These are phyloP conservation scores for Dryococelus australis DNA, from an alignment of 2,888 invertebrate genomes.

Conservation along the genomic window DNA sequence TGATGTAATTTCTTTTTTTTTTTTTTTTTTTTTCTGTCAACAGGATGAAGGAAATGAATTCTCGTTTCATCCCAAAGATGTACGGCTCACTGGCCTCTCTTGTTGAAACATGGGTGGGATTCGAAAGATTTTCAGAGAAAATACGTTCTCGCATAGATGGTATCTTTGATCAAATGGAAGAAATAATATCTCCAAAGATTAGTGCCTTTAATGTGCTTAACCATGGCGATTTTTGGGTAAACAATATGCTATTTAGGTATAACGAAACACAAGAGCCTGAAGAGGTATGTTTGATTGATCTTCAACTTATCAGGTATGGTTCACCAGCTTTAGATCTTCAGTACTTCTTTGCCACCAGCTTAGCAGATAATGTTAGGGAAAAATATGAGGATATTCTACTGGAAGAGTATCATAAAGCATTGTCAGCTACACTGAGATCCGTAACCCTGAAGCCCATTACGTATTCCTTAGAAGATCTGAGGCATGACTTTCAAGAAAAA, in stretches of 20 bases:
- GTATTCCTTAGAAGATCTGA: slow-evolving; percentile 46
- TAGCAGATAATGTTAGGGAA: slow-evolving; percentile 30
- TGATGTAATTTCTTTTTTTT: no score
- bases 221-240: slow-evolving; percentile 46
- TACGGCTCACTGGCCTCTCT: background rate
- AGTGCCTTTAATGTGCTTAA: slow-evolving; percentile 33
- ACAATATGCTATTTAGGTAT: slow-evolving; percentile 43
- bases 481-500: slow-evolving; percentile 48
- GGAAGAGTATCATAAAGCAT: slow-evolving; percentile 37
- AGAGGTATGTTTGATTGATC: slow-evolving; percentile 44
- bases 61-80: background rate
- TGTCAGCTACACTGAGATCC: slow-evolving; percentile 27
- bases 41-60: slow-evolving; percentile 8
- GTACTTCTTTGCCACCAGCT: slow-evolving; percentile 42
- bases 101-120: slow-evolving; percentile 11
- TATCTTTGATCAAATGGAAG: background rate
- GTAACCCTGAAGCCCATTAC: background rate
- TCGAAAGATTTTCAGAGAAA: slow-evolving; percentile 17
- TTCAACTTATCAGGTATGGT: slow-evolving; percentile 39
- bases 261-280: slow-evolving; percentile 26
- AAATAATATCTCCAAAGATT: background rate
- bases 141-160: background rate
- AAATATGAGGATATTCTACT: slow-evolving; percentile 35
- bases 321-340: slow-evolving; percentile 43
- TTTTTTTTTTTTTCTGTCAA: background rate